Conservation (phyloP, 2,888 invertebrate species). For the Parnassius apollo region DNA sequence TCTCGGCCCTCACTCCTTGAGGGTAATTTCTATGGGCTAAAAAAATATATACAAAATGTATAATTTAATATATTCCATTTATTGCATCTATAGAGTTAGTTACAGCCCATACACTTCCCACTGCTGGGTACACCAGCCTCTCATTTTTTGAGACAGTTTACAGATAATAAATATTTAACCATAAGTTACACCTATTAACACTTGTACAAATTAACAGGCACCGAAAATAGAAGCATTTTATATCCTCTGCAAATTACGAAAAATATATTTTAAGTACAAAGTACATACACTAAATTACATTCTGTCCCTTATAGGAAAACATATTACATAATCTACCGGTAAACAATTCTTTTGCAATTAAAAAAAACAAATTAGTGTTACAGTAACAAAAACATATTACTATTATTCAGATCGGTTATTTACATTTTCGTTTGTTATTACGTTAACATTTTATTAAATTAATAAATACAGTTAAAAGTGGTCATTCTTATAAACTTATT, state of each 20-base stretch:
- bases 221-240: constrained; percentile 30
- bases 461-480: constrained; percentile 9
- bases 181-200: constrained; percentile 12
- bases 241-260: constrained; percentile 30
- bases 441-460: not conserved
- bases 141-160: too few relatives aligned
- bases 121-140: too few relatives aligned
- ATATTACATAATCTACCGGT: constrained; percentile 8
- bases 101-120: too few relatives aligned
- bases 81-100: constrained; percentile 6
- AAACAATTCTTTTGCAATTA: not conserved
- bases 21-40: too few relatives aligned
- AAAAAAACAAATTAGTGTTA: not conserved
- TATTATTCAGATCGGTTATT: constrained; percentile 6
- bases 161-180: not conserved
- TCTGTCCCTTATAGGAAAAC: constrained; percentile 19
- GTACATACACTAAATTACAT: constrained; percentile 13
- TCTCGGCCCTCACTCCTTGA: too few relatives aligned
- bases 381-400: not conserved
- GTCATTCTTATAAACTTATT: constrained; percentile 18
- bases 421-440: constrained; percentile 10
- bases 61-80: constrained; percentile 15
- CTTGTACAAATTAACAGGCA: constrained; percentile 31
- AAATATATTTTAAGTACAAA: constrained; percentile 27
- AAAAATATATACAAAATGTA: not conserved